Conservation (phyloP, 2,888 invertebrate genomes). For the Dynastes maya region DNA sequence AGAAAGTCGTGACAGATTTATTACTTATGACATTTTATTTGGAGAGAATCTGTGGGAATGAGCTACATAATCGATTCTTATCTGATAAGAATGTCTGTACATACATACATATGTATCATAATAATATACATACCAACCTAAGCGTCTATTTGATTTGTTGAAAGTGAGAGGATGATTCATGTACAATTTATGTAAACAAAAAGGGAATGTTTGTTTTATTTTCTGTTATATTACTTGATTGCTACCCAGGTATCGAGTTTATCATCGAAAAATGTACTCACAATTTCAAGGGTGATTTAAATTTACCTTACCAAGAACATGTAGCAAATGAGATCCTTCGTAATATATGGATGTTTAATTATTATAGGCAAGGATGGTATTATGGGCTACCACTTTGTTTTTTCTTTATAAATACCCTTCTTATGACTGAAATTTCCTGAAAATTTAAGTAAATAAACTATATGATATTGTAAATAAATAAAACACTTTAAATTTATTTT, state of each 20-base stretch:
- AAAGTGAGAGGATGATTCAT: background rate
- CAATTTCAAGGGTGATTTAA: background rate
- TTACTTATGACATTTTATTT: background rate
- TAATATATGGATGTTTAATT: too few relatives aligned
- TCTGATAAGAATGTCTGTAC: constrained; percentile 9
- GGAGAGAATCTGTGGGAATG: background rate
- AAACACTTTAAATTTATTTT: too few relatives aligned
- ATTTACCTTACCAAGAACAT: too few relatives aligned
- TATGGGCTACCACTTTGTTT: too few relatives aligned
- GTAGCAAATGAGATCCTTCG: too few relatives aligned
- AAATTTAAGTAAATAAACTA: too few relatives aligned
- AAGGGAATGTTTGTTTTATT: background rate
- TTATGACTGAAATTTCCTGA: too few relatives aligned
- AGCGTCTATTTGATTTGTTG: background rate
- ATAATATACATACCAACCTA: background rate
- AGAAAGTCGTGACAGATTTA: background rate
- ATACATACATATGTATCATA: too few relatives aligned
- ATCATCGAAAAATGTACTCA: background rate
- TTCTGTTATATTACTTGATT: background rate
- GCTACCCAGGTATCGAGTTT: background rate
- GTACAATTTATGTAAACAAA: background rate
- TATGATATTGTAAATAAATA: too few relatives aligned
- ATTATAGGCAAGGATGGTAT: too few relatives aligned
- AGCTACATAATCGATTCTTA: background rate
- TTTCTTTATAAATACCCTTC: too few relatives aligned